These are phyloP conservation scores for Gonocerus acuteangulatus DNA, from an alignment of 2,888 invertebrate genomes.

Conservation along the genomic window DNA sequence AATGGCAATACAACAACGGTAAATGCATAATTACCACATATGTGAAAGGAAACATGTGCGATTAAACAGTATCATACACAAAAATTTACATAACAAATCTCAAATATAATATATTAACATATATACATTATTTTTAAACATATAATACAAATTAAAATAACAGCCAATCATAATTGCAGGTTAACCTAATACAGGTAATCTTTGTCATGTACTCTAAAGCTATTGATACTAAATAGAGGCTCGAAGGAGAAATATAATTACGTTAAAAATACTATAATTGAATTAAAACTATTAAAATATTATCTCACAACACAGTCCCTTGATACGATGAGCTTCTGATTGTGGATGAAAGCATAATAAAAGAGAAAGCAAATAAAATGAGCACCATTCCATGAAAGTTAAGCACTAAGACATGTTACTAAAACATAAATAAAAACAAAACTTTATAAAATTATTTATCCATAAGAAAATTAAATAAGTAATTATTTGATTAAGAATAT, in stretches of 20 bases:
- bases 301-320: constrained; percentile 15
- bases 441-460: too few relatives aligned
- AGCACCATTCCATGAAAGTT: neutral
- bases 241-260: neutral
- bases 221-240: neutral
- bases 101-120: neutral
- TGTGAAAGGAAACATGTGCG: constrained; percentile 11
- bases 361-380: neutral
- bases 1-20: constrained; percentile 16
- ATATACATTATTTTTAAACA: constrained; percentile 8
- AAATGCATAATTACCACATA: constrained; percentile 7
- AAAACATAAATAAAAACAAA: neutral
- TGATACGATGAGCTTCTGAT: constrained; percentile 10
- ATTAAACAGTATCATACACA: neutral
- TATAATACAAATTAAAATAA: constrained; percentile 20
- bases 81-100: neutral
- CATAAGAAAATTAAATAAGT: too few relatives aligned
- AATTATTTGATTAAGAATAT: too few relatives aligned
- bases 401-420: neutral
- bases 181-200: constrained; percentile 5
- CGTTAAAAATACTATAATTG: neutral
- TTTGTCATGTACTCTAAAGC: constrained; percentile 3
- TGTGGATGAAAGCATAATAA: neutral
- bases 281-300: neutral
- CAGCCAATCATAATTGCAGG: constrained; percentile 8